These are phyloP conservation scores for Falco punctatus DNA, from an alignment of 2,113 vertebrate species.

Conservation along the genomic window DNA sequence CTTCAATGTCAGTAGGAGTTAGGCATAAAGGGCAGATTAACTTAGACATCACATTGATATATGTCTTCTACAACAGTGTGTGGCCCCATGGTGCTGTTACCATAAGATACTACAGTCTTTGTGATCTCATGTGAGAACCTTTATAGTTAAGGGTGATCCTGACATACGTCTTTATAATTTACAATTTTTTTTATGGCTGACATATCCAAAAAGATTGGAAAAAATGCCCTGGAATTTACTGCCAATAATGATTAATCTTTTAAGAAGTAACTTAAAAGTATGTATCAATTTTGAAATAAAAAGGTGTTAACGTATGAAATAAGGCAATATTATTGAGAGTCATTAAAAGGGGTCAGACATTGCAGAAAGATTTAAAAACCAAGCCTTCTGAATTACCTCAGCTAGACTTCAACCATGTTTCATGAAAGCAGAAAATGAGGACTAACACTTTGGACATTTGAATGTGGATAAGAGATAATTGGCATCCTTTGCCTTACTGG, in stretches of 20 bases:
- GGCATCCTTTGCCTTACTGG: background rate
- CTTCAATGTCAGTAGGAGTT: background rate
- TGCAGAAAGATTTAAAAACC: background rate
- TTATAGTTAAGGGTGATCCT: background rate
- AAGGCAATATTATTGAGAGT: background rate
- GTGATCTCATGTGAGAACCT: background rate
- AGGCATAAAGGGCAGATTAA: conserved; percentile 20
- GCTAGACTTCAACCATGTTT: background rate
- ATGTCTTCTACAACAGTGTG: background rate
- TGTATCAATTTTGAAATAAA: background rate
- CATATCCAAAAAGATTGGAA: background rate
- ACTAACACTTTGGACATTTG: background rate
- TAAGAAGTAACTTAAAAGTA: background rate
- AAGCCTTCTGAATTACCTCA: background rate
- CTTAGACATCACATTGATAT: conserved; percentile 5
- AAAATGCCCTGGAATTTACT: background rate
- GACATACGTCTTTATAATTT: background rate
- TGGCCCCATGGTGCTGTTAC: background rate
- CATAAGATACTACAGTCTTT: background rate
- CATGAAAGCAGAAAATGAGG: background rate
- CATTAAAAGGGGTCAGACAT: background rate
- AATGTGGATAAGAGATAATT: background rate
- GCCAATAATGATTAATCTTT: background rate
- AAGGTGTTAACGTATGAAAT: background rate
- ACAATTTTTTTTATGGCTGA: background rate